Percentiles rank a stretch among this genome's conserved stretches.
Conservation (phyloP, 2,113 vertebrate genomes). For the Corythaixoides concolor region DNA sequence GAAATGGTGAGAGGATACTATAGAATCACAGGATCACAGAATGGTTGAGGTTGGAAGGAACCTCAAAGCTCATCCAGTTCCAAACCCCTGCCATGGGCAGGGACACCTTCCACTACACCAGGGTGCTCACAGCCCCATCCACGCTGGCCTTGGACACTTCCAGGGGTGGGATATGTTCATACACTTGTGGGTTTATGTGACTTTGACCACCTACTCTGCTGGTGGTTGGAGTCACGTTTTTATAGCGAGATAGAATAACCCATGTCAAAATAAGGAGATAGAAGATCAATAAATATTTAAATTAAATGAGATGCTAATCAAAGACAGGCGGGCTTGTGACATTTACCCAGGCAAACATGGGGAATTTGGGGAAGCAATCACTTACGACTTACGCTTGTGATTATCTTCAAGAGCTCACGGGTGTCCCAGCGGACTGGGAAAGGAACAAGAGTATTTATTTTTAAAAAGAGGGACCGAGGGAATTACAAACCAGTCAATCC, state of each 20-base stretch:
- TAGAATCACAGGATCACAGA: no score
- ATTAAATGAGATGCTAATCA: not conserved
- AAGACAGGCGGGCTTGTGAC: slow-evolving; percentile 35
- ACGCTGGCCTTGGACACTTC: no score
- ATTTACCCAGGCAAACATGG: slow-evolving; percentile 5
- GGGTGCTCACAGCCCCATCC: no score
- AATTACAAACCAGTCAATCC: not conserved
- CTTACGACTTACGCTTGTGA: not conserved
- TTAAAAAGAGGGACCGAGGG: not conserved
- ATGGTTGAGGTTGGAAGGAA: no score
- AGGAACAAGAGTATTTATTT: not conserved
- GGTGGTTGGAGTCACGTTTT: not conserved
- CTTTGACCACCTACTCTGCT: not conserved
- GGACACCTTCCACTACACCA: no score
- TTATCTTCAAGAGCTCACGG: not conserved
- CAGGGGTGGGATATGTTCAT: no score
- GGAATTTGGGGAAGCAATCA: not conserved
- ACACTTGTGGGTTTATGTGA: accelerated
- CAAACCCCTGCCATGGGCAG: no score
- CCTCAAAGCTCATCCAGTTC: no score
- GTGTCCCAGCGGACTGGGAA: not conserved
- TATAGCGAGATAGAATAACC: not conserved
- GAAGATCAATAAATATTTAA: slow-evolving; percentile 24
- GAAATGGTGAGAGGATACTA: no score
- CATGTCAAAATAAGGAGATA: not conserved